Evolutionary conservation across 2,797 vertebrate genomes (phyloP), one percentile per base, ranked within the genome.

Genomic region (Karalla daura): DNA sequence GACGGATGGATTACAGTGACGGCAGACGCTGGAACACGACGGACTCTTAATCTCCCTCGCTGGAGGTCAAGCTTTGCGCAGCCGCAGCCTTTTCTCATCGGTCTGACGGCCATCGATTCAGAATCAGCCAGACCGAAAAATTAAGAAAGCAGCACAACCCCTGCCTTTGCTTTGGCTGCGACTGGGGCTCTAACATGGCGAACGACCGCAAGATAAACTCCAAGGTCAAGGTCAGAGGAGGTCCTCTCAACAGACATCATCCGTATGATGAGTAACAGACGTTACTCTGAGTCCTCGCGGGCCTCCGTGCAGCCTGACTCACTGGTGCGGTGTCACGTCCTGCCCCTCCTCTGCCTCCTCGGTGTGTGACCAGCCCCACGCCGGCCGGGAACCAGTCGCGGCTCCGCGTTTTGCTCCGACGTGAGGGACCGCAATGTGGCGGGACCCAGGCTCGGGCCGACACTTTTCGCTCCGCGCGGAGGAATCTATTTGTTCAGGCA

Each of bases 371-470:
- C 5, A 14, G 35, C 23, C 15, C 11, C 17, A 43, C 36, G 14
- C n/a, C 5, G 15, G 0, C 5, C 5, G n/a, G 47, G 32, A 27
- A n/a, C 58, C 14, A 43, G 2, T 0, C 21, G 20, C n/a, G 8
- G 15, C 40, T 18, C 43, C n/a, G 28, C 20, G 25, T 35, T 54
- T 37, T 23, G 13, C 5, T 18, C 2, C 32, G 24, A 39, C 17
- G 18, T 12, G 37, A 7, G 23, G 6, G 27, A 11, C 37, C 28
- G n/a, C 30, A 49, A 35, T 24, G 18, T 55, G 52, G 56, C 44
- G 12, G 56, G 53, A 28, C n/a, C 11, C 69, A 20, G 49, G 40
- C 49, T 32, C 9, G 7, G 28, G 32, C 32, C n/a, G n/a, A 46
- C 25, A 37, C 1, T 30, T 30, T 30, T 3, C 25, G 36, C 7